Evolutionary conservation across 1,140 invertebrate species (phyloP), one percentile per base, ranked within the genome.

Genomic region (Drosophila truncata): DNA sequence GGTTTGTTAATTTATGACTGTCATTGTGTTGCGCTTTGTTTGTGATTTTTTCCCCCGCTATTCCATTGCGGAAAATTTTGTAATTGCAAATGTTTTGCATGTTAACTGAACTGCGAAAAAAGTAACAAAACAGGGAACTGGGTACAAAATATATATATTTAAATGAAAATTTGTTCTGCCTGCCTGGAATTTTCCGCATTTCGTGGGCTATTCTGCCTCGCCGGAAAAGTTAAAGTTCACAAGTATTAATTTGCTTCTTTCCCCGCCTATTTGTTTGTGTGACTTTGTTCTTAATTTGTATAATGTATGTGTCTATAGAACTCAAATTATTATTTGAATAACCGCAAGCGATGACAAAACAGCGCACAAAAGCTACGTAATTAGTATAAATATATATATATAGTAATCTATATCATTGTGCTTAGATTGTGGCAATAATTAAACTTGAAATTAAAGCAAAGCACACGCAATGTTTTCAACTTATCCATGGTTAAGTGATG

Each of bases 251-350:
- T 77, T 50, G 33, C n/a, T 5, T 10, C 54, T n/a, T 11, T 18
- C 39, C 35, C 33, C 37, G 11, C 16, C 11, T 31, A 39, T 18
- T 46, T 64, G 39, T 37, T 46, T 69, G 49, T 49, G 49, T 42
- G 59, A 58, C 59, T 85, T 78, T 70, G 29, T 60, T 58, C 66
- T 81, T 85, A 81, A 85, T 85, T 85, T 85, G 67, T 81, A 74
- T 85, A 81, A 31, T 50, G 60, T 44, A 65, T 71, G 52, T 66
- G 62, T 74, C 63, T 54, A 50, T 39, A 16, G 33, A 29, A 27
- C 69, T 44, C n/a, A 49, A 41, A 71, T 59, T 70, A 42, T 70
- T 44, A 60, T 73, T 72, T 41, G n/a, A 41, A 50, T 31, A 39
- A 75, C 78, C 78, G 60, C 62, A 73, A 78, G 82, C 57, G 57